phyloP scores from a whole-genome alignment of 2,113 vertebrate species.

The Saccopteryx bilineata region DNA sequence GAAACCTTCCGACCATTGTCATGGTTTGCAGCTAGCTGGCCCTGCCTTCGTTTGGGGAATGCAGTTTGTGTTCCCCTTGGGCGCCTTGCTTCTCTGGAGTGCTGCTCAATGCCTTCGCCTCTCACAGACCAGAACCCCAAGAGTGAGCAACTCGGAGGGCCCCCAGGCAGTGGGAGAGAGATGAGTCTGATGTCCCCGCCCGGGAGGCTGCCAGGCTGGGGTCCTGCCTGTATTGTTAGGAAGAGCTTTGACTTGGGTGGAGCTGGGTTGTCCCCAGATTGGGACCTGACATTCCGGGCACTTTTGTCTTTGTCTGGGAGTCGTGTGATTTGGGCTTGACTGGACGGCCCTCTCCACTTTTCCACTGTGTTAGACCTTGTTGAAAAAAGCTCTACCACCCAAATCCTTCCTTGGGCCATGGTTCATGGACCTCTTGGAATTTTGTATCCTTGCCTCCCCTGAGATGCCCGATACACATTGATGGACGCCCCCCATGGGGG shows the following conservation, averaged over 20 bases:
- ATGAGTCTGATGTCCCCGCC: fast-evolving
- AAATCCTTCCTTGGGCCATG: background rate
- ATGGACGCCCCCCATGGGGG: too few species aligned
- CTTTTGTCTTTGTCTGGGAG: background rate
- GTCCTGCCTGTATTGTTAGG: background rate
- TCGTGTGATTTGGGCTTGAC: too few species aligned
- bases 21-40: background rate
- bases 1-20: background rate
- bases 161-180: background rate
- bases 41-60: background rate
- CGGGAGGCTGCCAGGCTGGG: background rate
- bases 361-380: background rate
- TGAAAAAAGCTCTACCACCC: background rate
- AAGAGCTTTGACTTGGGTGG: background rate
- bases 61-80: background rate
- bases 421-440: fast-evolving
- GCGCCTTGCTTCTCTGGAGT: background rate
- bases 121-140: background rate
- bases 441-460: background rate
- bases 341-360: too few species aligned
- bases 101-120: background rate
- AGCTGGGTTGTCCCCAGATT: background rate
- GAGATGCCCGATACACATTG: background rate
- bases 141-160: background rate
- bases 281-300: background rate